Evolutionary conservation across 2,888 invertebrate species (phyloP), one percentile per base, ranked within the genome.

Genomic region (Drosophila robusta): DNA sequence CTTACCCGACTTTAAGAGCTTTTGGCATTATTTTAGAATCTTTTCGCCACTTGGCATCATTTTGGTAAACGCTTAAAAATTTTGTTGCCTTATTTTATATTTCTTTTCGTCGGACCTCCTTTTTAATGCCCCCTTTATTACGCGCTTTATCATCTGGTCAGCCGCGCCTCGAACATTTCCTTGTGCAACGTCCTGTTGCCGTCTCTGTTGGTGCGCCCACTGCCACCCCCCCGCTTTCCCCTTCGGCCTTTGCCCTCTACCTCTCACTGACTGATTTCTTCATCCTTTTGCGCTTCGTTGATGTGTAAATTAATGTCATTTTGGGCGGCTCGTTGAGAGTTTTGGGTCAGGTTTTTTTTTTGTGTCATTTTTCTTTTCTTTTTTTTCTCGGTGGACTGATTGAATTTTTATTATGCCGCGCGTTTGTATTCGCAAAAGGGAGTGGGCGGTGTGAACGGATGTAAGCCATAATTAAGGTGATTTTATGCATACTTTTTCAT

Each of bases 281-380:
- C 36, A 42, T 24, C 56, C 46, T 41, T 70, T 70, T 63, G 58
- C 67, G 85, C 89, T 78, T 81, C 88, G 85, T 65, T 85, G 85
- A 85, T 85, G 85, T 89, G 85, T 85, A 85, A 85, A 85, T 89
- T 85, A 87, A 87, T 89, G 89, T 85, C 85, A 81, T 81, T 89
- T 83, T 64, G 74, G 71, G 72, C 80, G 52, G 54, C 66, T 70
- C 58, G 72, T 64, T 62, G 86, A 88, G 82, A 67, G 72, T 88
- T 82, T 75, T 62, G 86, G 83, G 80, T 70, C 79, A 62, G 63
- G 69, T 69, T 73, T 72, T 73, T 64, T 46, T 57, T 63, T 58
- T 65, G 64, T 64, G 64, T 64, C 70, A 63, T 82, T 74, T 47
- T 50, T 55, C 56, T 34, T 39, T 41, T 51, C 47, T 65, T 45